Conservation (phyloP, 2,888 invertebrate species). For the Craniophora ligustri region DNA sequence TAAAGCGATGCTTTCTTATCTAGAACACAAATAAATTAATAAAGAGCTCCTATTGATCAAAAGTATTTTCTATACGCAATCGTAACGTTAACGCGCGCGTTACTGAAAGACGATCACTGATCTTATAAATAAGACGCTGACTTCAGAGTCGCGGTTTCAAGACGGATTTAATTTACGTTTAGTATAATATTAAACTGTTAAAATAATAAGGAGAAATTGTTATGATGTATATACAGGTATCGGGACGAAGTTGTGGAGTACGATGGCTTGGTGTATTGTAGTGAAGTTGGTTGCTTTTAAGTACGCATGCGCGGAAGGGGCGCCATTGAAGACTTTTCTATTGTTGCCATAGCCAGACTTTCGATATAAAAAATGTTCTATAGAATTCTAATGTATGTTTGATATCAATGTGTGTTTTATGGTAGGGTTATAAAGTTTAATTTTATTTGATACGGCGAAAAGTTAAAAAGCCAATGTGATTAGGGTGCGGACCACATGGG, state of each 20-base stretch:
- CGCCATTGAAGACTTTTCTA: constrained; percentile 72
- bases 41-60: constrained; percentile 84
- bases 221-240: constrained; percentile 85
- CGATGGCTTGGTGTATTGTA: constrained; percentile 77
- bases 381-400: constrained; percentile 56
- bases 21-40: constrained; percentile 85
- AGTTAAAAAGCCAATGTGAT: constrained; percentile 41
- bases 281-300: constrained; percentile 73
- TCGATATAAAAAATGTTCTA: constrained; percentile 69
- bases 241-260: constrained; percentile 81
- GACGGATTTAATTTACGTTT: constrained; percentile 83
- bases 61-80: constrained; percentile 64
- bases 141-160: constrained; percentile 54
- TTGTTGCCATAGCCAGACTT: constrained; percentile 80
- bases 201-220: constrained; percentile 77
- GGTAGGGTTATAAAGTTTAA: constrained; percentile 64
- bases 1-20: constrained; percentile 71
- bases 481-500: constrained; percentile 60
- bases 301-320: constrained; percentile 83
- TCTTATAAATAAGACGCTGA: constrained; percentile 39
- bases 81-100: constrained; percentile 47
- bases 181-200: constrained; percentile 73
- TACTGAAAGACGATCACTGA: constrained; percentile 24
- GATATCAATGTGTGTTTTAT: constrained; percentile 63
- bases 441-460: constrained; percentile 56